These are phyloP conservation scores for Zele albiditarsus DNA, from an alignment of 2,888 invertebrate genomes.

Conservation along the genomic window DNA sequence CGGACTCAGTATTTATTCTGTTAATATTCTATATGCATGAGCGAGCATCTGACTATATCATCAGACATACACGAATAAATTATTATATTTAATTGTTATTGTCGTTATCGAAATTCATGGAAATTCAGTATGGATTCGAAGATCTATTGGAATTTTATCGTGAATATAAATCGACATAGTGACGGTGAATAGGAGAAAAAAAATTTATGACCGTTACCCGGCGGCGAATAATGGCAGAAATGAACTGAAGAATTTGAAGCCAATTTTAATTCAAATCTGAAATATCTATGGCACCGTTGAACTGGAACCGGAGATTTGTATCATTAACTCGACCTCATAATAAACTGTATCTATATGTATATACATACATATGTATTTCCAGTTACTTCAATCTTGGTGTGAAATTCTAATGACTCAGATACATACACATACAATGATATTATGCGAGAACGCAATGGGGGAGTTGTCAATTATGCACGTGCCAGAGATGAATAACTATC, in stretches of 20 bases:
- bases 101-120: neutral
- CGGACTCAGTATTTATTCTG: no score
- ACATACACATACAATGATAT: neutral
- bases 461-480: conserved; percentile 49
- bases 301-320: conserved; percentile 9
- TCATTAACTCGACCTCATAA: conserved; percentile 2
- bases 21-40: no score
- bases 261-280: neutral
- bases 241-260: neutral
- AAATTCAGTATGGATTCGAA: neutral
- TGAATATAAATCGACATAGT: neutral
- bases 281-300: neutral
- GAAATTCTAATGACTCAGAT: neutral
- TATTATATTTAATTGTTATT: neutral
- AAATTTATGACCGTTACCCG: neutral
- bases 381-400: neutral
- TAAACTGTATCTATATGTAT: neutral
- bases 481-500: conserved; percentile 46
- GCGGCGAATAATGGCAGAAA: neutral
- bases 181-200: neutral
- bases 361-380: no score
- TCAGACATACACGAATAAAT: neutral
- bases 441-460: conserved; percentile 6
- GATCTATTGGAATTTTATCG: neutral
- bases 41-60: no score